These are phyloP conservation scores for Gerris buenoi DNA, from an alignment of 1,140 invertebrate genomes.

Conservation along the genomic window DNA sequence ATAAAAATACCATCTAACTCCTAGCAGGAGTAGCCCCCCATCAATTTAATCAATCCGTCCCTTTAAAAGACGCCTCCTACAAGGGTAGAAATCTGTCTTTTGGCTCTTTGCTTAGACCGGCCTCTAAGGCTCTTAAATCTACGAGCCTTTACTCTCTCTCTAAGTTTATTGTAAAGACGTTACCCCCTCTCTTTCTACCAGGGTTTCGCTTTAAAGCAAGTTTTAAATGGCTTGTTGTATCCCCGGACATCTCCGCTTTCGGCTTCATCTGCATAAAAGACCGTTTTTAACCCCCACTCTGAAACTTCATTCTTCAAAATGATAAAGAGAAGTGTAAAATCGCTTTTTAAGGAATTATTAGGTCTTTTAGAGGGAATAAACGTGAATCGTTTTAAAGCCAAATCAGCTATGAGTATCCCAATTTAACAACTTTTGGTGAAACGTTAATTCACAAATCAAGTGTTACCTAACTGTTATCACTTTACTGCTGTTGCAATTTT, in stretches of 20 bases:
- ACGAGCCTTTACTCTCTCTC: background rate
- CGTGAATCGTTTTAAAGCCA: no score
- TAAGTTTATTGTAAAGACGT: background rate
- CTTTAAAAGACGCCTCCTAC: background rate
- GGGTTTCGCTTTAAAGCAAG: background rate
- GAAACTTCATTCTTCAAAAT: no score
- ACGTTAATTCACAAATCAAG: no score
- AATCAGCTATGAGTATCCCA: no score
- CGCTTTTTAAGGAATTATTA: no score
- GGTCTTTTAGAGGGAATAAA: no score
- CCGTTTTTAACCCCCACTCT: background rate
- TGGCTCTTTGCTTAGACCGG: background rate
- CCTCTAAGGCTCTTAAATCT: background rate
- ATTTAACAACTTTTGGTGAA: no score
- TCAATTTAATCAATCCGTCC: background rate
- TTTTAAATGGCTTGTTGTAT: background rate
- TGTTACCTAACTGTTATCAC: no score
- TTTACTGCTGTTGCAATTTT: no score
- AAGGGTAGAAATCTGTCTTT: background rate
- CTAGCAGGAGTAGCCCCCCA: background rate
- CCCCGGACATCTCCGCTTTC: background rate
- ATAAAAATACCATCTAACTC: background rate
- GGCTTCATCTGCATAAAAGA: background rate
- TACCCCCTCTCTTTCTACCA: background rate
- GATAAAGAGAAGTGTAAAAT: no score